Conservation (phyloP, 2,797 vertebrate species). For the Sardinella longiceps region DNA sequence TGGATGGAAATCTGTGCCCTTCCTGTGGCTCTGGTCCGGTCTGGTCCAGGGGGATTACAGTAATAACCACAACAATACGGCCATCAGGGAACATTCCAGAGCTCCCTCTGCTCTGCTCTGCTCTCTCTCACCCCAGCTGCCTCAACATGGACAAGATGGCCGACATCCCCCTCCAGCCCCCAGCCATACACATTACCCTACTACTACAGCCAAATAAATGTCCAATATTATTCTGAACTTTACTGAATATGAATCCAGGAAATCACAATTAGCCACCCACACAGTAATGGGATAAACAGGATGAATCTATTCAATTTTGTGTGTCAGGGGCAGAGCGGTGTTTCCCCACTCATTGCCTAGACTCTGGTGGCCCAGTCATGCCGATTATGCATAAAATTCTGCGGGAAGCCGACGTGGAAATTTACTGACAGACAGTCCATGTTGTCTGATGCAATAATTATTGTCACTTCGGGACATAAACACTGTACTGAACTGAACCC, state of each 20-base stretch:
- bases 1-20: constrained; percentile 15
- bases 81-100: constrained; percentile 18
- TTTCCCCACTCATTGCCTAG: no score
- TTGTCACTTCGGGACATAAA: no score
- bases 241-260: neutral
- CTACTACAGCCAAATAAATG: neutral
- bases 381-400: no score
- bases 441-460: no score
- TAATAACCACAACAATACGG: constrained; percentile 8
- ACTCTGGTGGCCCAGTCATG: no score
- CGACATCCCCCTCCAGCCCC: neutral
- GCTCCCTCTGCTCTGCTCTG: neutral
- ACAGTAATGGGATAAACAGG: neutral
- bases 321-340: neutral
- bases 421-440: no score
- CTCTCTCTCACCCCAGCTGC: neutral
- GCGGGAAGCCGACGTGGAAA: no score
- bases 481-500: no score
- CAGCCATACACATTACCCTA: neutral
- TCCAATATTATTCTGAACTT: neutral
- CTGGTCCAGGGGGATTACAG: neutral
- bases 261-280: neutral
- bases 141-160: neutral
- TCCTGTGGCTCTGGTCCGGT: neutral
- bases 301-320: neutral